Base-by-base conservation (phyloP, 2,113 vertebrate species). In the Archocentrus centrarchus region DNA sequence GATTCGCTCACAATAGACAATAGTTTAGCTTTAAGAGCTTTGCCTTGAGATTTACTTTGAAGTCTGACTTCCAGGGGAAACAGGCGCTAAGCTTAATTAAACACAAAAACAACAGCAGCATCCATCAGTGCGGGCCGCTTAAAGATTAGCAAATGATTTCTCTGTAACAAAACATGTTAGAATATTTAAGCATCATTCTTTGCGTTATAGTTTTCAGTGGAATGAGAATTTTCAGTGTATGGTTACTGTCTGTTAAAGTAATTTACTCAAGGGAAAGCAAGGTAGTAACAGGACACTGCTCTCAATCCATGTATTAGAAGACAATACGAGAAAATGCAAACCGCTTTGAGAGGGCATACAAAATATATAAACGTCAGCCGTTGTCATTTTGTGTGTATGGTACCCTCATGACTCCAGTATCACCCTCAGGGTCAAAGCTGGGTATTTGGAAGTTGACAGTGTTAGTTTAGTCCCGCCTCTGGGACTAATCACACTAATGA, bases 401-500 rank as follows among this genome's bases (percentile, higher is more conserved):
- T 20, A 35, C 13, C 79, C 53, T 80, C 86, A 85, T 57, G 79
- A 82, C 70, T 85, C 77, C 75, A 77, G 59, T 41, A 86, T 81
- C 78, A 84, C 70, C 82, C 87, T 66, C 64, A 62, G 44, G 80
- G 86, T 76, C 76, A 84, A 88, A 87, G 80, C 75, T 82, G 75
- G 75, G 24, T 82, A 63, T 92, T 86, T 92, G 77, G 63, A 84
- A 89, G 61, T 89, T 75, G 80, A 61, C 83, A 79, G 57, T 93
- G 84, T 94, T 93, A 81, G 90, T 93, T 93, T 90, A 91, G 89
- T 78, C 80, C 91, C 9, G 70, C 91, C 80, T 89, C 66, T 92
- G 92, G 89, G 93, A 94, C 93, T 95, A 95, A 95, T 96, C 91
- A 95, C 90, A 73, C 91, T 93, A 95, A 95, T 95, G 91, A 95